phyloP scores from a whole-genome alignment of 2,113 vertebrate species.

The Dipodomys stephensi region DNA sequence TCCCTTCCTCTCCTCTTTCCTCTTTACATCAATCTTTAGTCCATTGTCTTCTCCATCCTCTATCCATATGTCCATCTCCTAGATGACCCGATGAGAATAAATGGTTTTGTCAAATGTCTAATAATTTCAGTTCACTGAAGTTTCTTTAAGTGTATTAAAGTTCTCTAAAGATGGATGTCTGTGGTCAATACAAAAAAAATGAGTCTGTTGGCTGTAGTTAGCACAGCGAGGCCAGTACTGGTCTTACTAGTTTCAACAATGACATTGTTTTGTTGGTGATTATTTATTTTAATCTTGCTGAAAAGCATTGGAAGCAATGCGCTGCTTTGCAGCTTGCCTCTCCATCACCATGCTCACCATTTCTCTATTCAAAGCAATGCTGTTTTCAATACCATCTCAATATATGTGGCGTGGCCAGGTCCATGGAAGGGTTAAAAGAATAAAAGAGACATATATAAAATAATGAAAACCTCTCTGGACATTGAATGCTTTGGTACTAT shows the following conservation, averaged over 20 bases:
- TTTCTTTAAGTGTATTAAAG: neutral
- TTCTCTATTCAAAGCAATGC: neutral
- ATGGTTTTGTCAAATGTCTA: neutral
- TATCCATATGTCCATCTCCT: neutral
- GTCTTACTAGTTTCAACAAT: neutral
- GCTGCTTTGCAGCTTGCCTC: neutral
- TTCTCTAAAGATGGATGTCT: neutral
- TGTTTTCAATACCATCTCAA: neutral
- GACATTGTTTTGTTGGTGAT: neutral
- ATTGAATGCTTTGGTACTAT: neutral
- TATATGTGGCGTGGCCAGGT: neutral
- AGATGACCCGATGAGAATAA: neutral
- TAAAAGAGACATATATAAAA: neutral
- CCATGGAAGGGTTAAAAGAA: neutral
- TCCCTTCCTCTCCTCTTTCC: no score
- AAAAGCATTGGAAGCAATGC: neutral
- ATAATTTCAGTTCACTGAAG: neutral
- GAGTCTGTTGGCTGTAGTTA: neutral
- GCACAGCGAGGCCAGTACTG: neutral
- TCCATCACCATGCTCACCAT: neutral
- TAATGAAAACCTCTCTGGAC: neutral
- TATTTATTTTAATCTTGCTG: conserved; percentile 13
- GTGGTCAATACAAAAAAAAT: neutral
- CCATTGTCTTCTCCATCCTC: neutral
- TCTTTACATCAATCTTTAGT: neutral